Evolutionary conservation across 2,888 invertebrate genomes (phyloP).

Genomic region (Poecilobothrus nobilitatus): DNA sequence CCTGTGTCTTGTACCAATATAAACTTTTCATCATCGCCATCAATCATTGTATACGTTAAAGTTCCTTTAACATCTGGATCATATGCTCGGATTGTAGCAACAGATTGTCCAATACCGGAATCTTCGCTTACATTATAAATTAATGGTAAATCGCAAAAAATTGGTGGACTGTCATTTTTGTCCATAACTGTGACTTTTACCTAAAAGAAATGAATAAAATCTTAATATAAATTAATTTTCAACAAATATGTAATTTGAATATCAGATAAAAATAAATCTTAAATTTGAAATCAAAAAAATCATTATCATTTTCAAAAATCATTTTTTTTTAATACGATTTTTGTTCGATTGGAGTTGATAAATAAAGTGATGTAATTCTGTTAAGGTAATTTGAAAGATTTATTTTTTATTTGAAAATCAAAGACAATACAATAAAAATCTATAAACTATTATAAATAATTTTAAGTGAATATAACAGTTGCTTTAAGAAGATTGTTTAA

Average conservation of each 20-base stretch:
- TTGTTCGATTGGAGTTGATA: too few relatives aligned
- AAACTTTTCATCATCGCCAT: conserved; percentile 60
- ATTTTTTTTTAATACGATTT: too few relatives aligned
- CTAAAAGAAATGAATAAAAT: conserved; percentile 49
- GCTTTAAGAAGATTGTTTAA: too few relatives aligned
- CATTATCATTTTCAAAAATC: too few relatives aligned
- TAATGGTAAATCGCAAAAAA: conserved; percentile 65
- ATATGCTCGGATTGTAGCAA: conserved; percentile 67
- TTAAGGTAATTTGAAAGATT: too few relatives aligned
- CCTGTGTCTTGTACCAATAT: conserved; percentile 63
- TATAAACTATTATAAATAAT: too few relatives aligned
- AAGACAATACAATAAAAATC: too few relatives aligned
- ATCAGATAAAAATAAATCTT: too few relatives aligned
- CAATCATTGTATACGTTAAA: conserved; percentile 63
- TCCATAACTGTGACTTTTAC: conserved; percentile 78
- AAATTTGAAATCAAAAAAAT: not conserved
- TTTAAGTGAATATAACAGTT: too few relatives aligned
- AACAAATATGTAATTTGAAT: conserved; percentile 1
- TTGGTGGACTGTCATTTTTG: conserved; percentile 92
- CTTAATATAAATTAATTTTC: conserved; percentile 18
- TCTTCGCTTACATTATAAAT: conserved; percentile 76
- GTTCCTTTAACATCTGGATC: conserved; percentile 80
- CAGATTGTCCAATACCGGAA: conserved; percentile 67
- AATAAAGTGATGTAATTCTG: too few relatives aligned
- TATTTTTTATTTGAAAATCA: too few relatives aligned